Evolutionary conservation across 2,797 vertebrate species (phyloP), one percentile per base, ranked within the genome.

Genomic region (Intellagama lesueurii): DNA sequence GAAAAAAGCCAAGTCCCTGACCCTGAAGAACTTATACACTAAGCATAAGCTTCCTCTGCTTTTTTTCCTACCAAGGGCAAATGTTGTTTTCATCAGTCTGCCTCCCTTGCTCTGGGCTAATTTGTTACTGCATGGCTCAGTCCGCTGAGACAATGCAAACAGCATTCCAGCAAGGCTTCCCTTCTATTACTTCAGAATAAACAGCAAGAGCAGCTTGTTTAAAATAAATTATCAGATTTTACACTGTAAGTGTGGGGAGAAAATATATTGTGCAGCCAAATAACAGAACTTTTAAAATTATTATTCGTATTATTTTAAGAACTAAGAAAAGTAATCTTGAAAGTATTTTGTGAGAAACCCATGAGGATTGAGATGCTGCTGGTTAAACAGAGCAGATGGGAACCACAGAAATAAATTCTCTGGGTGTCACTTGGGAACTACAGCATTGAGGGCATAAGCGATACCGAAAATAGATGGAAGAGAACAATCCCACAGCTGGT

Each of bases 131-230:
- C 52, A 28, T 66, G 73, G 87, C 83, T 85, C 91, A 11, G 40
- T 40, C 1, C 44, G 76, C 16, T 86, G 30, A 56, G 66, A 2
- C 28, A 82, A 83, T 2, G 49, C 78, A 86, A 88, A 90, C 80
- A 89, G 81, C 86, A 88, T 90, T 91, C 80, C 91, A 91, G 91
- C 75, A 90, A 85, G 90, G 49, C 81, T 77, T 77, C 88, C 32
- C 56, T 14, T 87, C 77, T 35, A 30, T 64, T 52, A 69, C 73
- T 93, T 81, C 88, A 91, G 88, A 94, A 95, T 91, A 92, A 92
- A 83, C 87, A 88, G 49, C 81, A 83, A 52, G 83, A 89, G 85
- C 70, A 77, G 88, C 90, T 87, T 88, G 86, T 88, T 92, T 83
- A 94, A 83, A 76, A 66, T 11, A 69, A 73, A 90, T 83, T 64